Conservation (phyloP, 2,797 vertebrate genomes). For the Alauda arvensis region DNA sequence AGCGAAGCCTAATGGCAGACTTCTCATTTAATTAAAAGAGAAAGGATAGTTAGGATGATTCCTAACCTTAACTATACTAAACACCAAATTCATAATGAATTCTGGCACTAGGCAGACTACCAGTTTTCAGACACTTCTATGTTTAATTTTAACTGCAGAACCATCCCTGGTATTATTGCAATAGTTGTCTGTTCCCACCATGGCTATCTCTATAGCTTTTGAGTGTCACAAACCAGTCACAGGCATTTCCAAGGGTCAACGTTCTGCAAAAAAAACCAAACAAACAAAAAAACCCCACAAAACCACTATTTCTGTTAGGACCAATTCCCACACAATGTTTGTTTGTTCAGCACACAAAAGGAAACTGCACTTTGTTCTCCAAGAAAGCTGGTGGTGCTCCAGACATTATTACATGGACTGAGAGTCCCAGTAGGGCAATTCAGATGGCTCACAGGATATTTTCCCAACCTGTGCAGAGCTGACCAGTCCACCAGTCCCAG, state of each 20-base stretch:
- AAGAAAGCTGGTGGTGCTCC: background rate
- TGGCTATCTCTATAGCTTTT: background rate
- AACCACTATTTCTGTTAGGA: background rate
- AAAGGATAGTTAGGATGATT: background rate
- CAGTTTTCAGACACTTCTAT: background rate
- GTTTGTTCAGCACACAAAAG: background rate
- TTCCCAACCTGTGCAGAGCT: background rate
- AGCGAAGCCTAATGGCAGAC: background rate
- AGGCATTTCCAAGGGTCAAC: background rate
- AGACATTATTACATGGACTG: background rate
- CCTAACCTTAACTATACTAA: background rate
- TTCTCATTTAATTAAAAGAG: background rate
- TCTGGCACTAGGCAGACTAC: background rate
- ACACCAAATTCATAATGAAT: background rate
- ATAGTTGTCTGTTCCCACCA: background rate
- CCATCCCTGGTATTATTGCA: background rate
- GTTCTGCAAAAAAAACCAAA: background rate
- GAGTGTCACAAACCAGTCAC: background rate
- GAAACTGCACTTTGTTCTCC: constrained; percentile 30
- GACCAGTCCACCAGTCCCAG: background rate
- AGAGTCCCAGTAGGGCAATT: background rate
- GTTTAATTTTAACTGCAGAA: background rate
- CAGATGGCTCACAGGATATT: background rate
- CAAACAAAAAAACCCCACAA: background rate
- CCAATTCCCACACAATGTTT: background rate